Evolutionary conservation across 2,888 invertebrate genomes (phyloP).

Genomic region (Sympetrum striolatum): DNA sequence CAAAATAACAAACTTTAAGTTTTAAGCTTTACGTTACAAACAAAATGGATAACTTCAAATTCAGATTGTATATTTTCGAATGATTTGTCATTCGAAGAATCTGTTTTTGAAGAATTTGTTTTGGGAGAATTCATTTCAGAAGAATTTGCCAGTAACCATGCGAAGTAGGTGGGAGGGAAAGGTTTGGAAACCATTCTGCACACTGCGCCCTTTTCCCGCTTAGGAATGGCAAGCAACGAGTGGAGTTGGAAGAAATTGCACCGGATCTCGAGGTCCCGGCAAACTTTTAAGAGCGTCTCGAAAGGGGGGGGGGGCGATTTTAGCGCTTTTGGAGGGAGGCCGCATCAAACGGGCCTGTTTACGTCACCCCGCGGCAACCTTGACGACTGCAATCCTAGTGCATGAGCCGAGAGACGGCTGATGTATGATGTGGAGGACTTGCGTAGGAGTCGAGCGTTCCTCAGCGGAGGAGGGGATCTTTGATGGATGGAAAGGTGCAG

Average conservation of each 20-base stretch:
- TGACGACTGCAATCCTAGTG: conserved; percentile 35
- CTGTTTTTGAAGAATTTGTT: too few relatives aligned
- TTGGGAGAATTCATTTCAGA: too few relatives aligned
- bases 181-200: background rate
- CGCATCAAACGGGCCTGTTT: conserved; percentile 24
- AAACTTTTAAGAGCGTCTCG: background rate
- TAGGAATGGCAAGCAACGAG: too few relatives aligned
- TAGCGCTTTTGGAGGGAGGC: background rate
- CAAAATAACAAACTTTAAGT: too few relatives aligned
- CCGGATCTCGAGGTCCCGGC: too few relatives aligned
- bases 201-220: too few relatives aligned
- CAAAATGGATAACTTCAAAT: too few relatives aligned
- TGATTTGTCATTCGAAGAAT: too few relatives aligned
- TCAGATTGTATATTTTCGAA: too few relatives aligned
- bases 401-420: background rate
- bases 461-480: conserved; percentile 44
- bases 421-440: background rate
- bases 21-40: too few relatives aligned
- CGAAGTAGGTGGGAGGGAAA: background rate
- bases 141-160: too few relatives aligned
- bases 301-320: background rate
- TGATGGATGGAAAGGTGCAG: conserved; percentile 47
- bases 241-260: too few relatives aligned
- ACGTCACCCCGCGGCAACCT: conserved; percentile 27
- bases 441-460: conserved; percentile 45